Conservation (phyloP, 2,797 vertebrate species). For the Apogon talboti region DNA sequence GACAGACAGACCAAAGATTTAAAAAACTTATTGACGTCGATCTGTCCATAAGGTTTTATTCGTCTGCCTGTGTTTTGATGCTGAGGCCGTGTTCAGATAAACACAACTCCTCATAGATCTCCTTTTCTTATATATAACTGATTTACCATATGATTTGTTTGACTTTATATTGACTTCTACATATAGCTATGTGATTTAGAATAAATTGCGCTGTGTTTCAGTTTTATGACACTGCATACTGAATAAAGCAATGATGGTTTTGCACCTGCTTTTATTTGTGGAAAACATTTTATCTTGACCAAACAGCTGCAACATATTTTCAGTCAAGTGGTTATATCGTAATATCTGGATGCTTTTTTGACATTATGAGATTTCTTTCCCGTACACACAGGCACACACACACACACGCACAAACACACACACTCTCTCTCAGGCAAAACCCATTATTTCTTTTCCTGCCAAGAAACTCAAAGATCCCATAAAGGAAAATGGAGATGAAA, state of each 20-base stretch:
- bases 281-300: conserved; percentile 32
- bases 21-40: too few species aligned
- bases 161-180: conserved; percentile 29
- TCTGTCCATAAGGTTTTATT: too few species aligned
- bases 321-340: conserved; percentile 38
- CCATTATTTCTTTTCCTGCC: conserved; percentile 19
- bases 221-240: not conserved
- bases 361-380: conserved; percentile 40
- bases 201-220: not conserved
- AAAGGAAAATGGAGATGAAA: conserved; percentile 35
- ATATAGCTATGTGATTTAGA: conserved; percentile 33
- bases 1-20: too few species aligned
- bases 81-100: conserved; percentile 12
- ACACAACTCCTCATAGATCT: not conserved
- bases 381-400: conserved; percentile 4
- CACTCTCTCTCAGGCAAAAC: conserved; percentile 6
- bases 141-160: not conserved
- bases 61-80: too few species aligned
- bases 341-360: conserved; percentile 46
- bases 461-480: conserved; percentile 39
- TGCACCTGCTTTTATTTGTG: conserved; percentile 4
- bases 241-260: conserved; percentile 1
- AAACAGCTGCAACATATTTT: conserved; percentile 42
- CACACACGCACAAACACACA: conserved; percentile 9
- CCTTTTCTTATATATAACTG: not conserved